Conservation (phyloP, 2,113 vertebrate genomes). For the Rhodinocichla rosea region DNA sequence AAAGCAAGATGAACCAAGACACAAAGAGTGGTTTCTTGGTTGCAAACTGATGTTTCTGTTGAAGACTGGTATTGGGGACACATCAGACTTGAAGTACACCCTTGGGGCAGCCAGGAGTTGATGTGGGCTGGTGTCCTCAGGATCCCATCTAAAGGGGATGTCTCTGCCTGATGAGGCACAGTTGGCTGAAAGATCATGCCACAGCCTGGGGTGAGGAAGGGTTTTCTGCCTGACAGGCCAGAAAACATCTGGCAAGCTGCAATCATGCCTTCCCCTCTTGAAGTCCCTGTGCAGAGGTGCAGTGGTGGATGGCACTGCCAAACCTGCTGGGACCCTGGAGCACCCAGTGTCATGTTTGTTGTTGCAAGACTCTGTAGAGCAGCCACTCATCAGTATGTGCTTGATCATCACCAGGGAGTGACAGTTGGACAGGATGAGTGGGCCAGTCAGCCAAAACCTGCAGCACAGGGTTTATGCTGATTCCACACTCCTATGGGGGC, state of each 20-base stretch:
- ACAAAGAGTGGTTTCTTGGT: background rate
- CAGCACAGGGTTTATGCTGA: background rate
- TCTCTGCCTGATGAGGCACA: background rate
- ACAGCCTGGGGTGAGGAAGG: background rate
- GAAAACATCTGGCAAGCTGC: background rate
- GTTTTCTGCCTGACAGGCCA: background rate
- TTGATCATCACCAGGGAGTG: background rate
- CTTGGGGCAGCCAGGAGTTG: background rate
- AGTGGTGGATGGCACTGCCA: background rate
- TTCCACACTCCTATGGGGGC: rapidly evolving
- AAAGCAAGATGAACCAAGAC: background rate
- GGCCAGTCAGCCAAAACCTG: background rate
- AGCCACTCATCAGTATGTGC: rapidly evolving
- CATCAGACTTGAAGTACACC: no score
- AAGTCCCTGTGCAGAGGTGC: background rate
- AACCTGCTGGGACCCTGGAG: no score
- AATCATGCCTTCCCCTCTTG: background rate
- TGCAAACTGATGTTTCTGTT: background rate
- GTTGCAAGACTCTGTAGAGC: background rate
- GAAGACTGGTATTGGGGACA: background rate
- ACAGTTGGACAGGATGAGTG: background rate
- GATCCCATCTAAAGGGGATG: background rate
- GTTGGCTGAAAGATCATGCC: background rate
- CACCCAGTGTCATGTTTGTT: rapidly evolving
- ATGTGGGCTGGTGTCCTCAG: background rate